These are phyloP conservation scores for Xenopus laevis DNA, from an alignment of 2,113 vertebrate genomes.

Conservation along the genomic window DNA sequence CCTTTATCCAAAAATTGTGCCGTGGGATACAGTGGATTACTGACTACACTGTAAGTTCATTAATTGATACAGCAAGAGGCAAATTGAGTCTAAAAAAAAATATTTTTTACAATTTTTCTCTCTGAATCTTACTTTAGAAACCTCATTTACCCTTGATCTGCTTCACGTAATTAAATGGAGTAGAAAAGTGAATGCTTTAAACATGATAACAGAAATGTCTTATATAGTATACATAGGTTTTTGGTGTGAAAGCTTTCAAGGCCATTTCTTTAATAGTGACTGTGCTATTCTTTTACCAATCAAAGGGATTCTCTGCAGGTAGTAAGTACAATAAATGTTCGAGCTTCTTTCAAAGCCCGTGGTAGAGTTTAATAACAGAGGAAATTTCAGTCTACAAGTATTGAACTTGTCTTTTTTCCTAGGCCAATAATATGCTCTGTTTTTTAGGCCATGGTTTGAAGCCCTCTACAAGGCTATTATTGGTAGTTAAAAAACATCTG, in stretches of 20 bases:
- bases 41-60: neutral
- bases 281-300: neutral
- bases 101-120: too few species aligned
- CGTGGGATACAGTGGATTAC: neutral
- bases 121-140: neutral
- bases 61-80: neutral
- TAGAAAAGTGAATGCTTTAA: neutral
- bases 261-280: neutral
- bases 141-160: too few species aligned
- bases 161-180: too few species aligned
- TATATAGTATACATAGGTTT: neutral
- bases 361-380: too few species aligned
- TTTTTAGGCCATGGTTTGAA: too few species aligned
- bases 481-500: too few species aligned
- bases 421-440: too few species aligned
- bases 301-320: neutral
- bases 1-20: neutral
- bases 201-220: neutral
- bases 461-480: too few species aligned
- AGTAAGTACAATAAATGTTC: neutral
- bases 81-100: neutral
- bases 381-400: too few species aligned
- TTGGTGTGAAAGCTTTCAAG: neutral
- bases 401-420: too few species aligned
- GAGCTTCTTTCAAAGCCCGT: neutral